Percentiles rank a stretch among this genome's conserved stretches.
Conservation (phyloP, 2,888 invertebrate species). For the Margaritifera margaritifera region DNA sequence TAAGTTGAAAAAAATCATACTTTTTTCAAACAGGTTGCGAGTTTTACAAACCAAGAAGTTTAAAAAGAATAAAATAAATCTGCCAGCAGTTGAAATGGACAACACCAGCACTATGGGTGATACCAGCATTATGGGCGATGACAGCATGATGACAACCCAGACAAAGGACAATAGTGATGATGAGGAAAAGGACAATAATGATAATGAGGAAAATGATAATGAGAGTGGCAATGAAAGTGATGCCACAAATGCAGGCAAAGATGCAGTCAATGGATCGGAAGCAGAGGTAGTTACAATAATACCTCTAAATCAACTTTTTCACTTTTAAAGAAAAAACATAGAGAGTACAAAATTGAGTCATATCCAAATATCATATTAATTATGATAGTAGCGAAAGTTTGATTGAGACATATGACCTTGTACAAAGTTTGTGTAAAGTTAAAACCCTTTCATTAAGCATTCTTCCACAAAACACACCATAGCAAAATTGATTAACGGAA, state of each 20-base stretch:
- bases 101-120: slow-evolving; percentile 4
- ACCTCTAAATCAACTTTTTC: too few relatives aligned
- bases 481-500: too few relatives aligned
- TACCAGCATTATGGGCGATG: slow-evolving; percentile 60
- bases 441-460: too few relatives aligned
- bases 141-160: slow-evolving; percentile 64
- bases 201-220: slow-evolving; percentile 39
- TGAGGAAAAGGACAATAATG: slow-evolving; percentile 31
- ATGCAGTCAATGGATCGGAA: slow-evolving; percentile 13
- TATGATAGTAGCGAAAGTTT: too few relatives aligned
- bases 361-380: too few relatives aligned
- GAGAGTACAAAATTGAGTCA: too few relatives aligned
- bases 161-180: slow-evolving; percentile 61
- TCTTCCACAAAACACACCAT: too few relatives aligned
- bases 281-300: slow-evolving; percentile 15
- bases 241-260: slow-evolving; percentile 9
- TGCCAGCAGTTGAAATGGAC: slow-evolving; percentile 8
- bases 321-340: too few relatives aligned
- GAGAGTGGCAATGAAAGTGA: slow-evolving; percentile 15
- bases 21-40: slow-evolving; percentile 43
- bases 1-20: background rate
- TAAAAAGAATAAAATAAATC: slow-evolving; percentile 25
- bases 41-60: slow-evolving; percentile 60
- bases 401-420: too few relatives aligned
- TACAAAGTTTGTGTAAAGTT: too few relatives aligned